A percentile compares a stretch with the other conserved stretches of the same genome.
phyloP scores from a whole-genome alignment of 1,140 invertebrate genomes.

The Philopotamus ludificatus region DNA sequence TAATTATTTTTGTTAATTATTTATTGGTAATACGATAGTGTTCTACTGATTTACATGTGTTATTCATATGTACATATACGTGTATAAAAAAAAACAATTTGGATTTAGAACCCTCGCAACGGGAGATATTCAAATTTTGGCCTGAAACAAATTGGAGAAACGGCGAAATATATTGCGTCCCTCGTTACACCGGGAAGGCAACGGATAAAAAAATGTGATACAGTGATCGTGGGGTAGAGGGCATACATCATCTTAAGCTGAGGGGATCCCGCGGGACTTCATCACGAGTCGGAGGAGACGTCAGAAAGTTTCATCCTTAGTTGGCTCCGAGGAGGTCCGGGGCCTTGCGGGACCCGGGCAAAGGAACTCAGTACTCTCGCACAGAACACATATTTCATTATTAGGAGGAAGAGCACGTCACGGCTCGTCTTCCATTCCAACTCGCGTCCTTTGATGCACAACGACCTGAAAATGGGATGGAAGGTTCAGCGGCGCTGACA shows the following conservation, averaged over 20 bases:
- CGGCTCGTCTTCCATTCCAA: neutral
- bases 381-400: conserved; percentile 21
- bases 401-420: conserved; percentile 22
- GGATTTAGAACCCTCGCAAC: no score
- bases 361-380: conserved; percentile 13
- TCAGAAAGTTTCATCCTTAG: conserved; percentile 32
- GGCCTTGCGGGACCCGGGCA: conserved; percentile 16
- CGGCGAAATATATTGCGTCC: neutral
- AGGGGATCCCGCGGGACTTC: conserved; percentile 32
- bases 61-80: no score
- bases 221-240: conserved; percentile 31
- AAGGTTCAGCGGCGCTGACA: no score
- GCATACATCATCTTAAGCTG: conserved; percentile 40
- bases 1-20: no score
- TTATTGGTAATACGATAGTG: no score
- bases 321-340: neutral
- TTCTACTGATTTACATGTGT: no score
- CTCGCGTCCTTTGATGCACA: neutral
- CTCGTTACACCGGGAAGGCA: conserved; percentile 4
- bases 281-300: conserved; percentile 34
- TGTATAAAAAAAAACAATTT: no score
- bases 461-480: no score
- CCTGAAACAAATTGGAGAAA: neutral
- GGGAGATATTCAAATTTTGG: no score
- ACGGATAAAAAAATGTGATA: conserved; percentile 39